These are phyloP conservation scores for Arbacia lixula DNA, from an alignment of 53 echinoderm and acorn worm species.

Conservation along the genomic window DNA sequence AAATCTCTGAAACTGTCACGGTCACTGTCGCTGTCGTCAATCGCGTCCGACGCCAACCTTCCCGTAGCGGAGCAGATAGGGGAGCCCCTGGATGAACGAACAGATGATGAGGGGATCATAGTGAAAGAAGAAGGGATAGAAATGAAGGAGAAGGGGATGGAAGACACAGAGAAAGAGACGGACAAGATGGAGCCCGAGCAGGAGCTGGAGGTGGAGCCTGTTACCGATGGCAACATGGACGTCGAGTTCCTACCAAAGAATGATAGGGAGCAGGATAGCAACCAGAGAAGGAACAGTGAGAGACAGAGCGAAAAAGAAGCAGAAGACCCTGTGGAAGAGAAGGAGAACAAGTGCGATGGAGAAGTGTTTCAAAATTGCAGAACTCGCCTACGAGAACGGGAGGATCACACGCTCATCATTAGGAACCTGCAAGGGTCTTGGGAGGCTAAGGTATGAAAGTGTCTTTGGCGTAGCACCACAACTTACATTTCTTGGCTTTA, in stretches of 20 bases:
- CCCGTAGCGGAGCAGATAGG: slow-evolving; percentile 51
- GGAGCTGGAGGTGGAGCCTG: neutral
- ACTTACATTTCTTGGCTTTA: too few relatives aligned
- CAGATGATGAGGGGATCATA: slow-evolving; percentile 2
- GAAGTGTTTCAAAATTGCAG: neutral
- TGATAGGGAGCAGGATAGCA: neutral
- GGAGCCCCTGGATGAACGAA: slow-evolving; percentile 31
- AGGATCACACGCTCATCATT: neutral
- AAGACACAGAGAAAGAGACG: neutral
- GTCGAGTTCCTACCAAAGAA: neutral
- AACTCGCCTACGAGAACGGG: neutral
- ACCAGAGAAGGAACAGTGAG: too few relatives aligned
- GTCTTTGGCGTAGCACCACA: too few relatives aligned
- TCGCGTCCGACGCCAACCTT: slow-evolving; percentile 32
- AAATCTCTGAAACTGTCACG: slow-evolving; percentile 16
- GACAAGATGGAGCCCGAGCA: neutral
- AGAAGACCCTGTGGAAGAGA: neutral
- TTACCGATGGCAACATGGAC: neutral
- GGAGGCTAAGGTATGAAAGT: slow-evolving; percentile 16
- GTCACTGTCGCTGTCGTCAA: slow-evolving; percentile 11
- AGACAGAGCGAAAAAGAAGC: neutral
- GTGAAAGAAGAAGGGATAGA: neutral
- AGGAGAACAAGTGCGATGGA: neutral
- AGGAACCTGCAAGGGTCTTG: slow-evolving; percentile 18
- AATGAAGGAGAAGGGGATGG: neutral